Evolutionary conservation across 2,888 invertebrate genomes (phyloP).

Genomic region (Coremacera marginata): DNA sequence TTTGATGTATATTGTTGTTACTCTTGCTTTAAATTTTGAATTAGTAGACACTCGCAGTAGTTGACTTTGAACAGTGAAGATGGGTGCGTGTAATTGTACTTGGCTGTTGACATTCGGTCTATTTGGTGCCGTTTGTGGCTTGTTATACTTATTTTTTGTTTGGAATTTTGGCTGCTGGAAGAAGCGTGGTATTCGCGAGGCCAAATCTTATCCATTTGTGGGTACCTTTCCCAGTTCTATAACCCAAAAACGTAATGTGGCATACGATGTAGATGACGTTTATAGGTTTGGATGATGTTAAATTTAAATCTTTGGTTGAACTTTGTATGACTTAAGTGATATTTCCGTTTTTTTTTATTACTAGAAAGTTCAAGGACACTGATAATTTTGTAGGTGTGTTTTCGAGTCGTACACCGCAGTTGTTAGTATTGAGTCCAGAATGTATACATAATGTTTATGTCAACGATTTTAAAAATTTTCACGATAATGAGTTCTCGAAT

Average conservation of each 20-base stretch:
- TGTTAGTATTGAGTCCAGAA: slow-evolving; percentile 66
- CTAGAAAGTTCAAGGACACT: slow-evolving; percentile 52
- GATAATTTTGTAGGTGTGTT: slow-evolving; percentile 68
- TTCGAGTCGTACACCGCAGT: slow-evolving; percentile 60
- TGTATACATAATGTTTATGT: slow-evolving; percentile 64
- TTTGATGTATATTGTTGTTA: too few relatives aligned
- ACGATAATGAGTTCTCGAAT: slow-evolving; percentile 59
- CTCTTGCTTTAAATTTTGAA: too few relatives aligned
- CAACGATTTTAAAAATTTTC: slow-evolving; percentile 67
- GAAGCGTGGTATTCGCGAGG: slow-evolving; percentile 39
- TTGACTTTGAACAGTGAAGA: not conserved
- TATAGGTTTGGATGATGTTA: slow-evolving; percentile 43
- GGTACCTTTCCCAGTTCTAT: slow-evolving; percentile 44
- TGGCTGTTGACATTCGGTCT: slow-evolving; percentile 24
- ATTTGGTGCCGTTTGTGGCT: not conserved
- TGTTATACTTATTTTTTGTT: slow-evolving; percentile 41
- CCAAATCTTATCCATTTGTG: slow-evolving; percentile 39
- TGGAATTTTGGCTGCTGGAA: slow-evolving; percentile 46
- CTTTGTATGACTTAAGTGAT: not conserved
- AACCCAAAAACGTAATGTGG: slow-evolving; percentile 42
- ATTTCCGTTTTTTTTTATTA: too few relatives aligned
- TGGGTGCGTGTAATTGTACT: not conserved
- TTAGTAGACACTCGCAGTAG: not conserved
- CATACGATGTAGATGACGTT: slow-evolving; percentile 46
- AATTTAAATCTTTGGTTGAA: not conserved